Conservation (phyloP, 2,113 vertebrate genomes). For the Candoia aspera region DNA sequence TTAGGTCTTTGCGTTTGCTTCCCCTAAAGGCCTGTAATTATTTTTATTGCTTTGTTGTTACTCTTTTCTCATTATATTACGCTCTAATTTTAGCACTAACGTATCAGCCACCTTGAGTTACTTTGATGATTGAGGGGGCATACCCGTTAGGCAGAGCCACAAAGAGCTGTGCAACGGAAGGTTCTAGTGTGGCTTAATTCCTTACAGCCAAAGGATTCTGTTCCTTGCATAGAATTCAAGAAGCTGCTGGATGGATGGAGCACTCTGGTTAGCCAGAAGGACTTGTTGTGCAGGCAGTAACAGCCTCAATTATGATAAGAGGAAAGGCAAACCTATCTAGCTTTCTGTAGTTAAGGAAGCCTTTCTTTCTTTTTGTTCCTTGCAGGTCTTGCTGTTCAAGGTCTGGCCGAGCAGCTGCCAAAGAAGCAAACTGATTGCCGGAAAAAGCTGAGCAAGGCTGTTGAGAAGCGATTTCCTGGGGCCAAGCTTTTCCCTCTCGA, state of each 20-base stretch:
- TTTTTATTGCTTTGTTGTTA: background rate
- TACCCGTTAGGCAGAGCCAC: too few relatives aligned
- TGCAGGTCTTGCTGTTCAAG: constrained; percentile 80
- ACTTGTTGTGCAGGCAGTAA: too few relatives aligned
- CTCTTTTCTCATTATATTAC: background rate
- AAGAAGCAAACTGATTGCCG: constrained; percentile 87
- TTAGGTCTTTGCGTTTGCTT: background rate
- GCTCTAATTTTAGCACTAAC: too few relatives aligned
- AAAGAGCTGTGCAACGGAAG: too few relatives aligned
- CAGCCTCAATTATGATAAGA: background rate
- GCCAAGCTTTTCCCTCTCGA: constrained; percentile 84
- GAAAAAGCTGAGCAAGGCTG: constrained; percentile 80
- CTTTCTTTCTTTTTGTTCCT: constrained; percentile 57
- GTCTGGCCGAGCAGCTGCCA: constrained; percentile 76
- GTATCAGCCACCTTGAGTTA: too few relatives aligned
- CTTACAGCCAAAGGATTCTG: too few relatives aligned
- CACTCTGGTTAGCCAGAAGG: too few relatives aligned
- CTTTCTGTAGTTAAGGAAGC: background rate
- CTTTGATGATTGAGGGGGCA: too few relatives aligned
- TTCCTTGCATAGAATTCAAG: too few relatives aligned
- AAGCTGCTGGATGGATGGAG: too few relatives aligned
- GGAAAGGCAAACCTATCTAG: background rate
- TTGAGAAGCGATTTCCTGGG: constrained; percentile 86
- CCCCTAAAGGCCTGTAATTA: background rate
- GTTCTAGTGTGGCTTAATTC: too few relatives aligned